Evolutionary conservation across 2,113 vertebrate species (phyloP).

Genomic region (Eulemur rufifrons): DNA sequence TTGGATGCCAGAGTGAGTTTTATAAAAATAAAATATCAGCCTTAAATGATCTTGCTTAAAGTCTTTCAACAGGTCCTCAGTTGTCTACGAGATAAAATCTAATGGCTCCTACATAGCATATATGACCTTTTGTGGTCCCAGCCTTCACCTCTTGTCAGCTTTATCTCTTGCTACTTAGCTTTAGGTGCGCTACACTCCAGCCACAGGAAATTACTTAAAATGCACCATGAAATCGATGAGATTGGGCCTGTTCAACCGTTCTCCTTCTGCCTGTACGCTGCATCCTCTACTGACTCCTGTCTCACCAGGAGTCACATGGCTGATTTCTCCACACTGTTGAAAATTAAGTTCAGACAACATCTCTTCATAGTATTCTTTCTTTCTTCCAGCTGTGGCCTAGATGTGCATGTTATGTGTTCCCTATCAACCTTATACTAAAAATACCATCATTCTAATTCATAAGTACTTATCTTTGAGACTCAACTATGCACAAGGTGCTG

Average conservation of each 20-base stretch:
- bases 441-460: not conserved
- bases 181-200: not conserved
- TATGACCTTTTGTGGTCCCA: not conserved
- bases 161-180: not conserved
- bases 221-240: not conserved
- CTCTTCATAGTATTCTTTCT: not conserved
- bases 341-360: not conserved
- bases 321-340: not conserved
- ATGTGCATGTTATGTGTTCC: not conserved
- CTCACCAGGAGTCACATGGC: not conserved
- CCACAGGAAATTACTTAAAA: not conserved
- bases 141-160: not conserved
- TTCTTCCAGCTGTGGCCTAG: not conserved
- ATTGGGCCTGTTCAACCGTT: too few relatives aligned
- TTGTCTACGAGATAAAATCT: not conserved
- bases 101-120: rapidly evolving
- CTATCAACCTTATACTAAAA: not conserved
- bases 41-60: not conserved
- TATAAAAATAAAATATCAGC: not conserved
- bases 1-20: not conserved
- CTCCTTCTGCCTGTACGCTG: not conserved
- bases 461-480: not conserved
- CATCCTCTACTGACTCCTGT: not conserved
- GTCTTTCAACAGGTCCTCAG: not conserved
- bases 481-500: not conserved